Percentiles rank a stretch among this genome's conserved stretches.
Evolutionary conservation across 2,888 invertebrate genomes (phyloP).

Genomic region (Synanthedon formicaeformis): DNA sequence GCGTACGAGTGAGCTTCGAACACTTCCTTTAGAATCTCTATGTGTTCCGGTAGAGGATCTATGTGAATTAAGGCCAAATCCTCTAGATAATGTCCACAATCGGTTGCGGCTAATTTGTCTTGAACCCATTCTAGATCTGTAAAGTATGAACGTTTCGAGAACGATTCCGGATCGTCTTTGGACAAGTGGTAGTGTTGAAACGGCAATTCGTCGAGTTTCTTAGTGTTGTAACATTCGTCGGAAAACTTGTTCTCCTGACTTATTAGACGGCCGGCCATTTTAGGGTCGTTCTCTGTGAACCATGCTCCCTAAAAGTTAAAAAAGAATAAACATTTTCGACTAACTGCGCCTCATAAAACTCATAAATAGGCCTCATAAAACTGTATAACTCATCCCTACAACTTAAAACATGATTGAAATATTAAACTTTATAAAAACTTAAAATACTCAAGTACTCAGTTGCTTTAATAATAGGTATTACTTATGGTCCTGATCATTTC

Average conservation of each 20-base stretch:
- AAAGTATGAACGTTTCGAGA: constrained; percentile 77
- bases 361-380: too few relatives aligned
- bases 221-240: constrained; percentile 75
- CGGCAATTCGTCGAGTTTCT: constrained; percentile 86
- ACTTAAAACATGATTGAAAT: too few relatives aligned
- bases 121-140: constrained; percentile 83
- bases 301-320: constrained; percentile 65
- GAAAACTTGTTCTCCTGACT: constrained; percentile 70
- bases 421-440: too few relatives aligned
- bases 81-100: constrained; percentile 80
- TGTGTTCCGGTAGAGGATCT: constrained; percentile 58
- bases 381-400: too few relatives aligned
- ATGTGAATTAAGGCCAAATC: constrained; percentile 74
- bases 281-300: constrained; percentile 67
- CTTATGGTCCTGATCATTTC: too few relatives aligned
- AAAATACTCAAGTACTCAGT: too few relatives aligned
- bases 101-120: constrained; percentile 83
- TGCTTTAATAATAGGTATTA: too few relatives aligned
- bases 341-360: too few relatives aligned
- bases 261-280: constrained; percentile 69
- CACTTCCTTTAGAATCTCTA: constrained; percentile 74
- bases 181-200: constrained; percentile 77
- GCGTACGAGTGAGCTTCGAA: constrained; percentile 79
- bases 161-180: constrained; percentile 63
- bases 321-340: too few relatives aligned